Base-by-base conservation (phyloP, 2,797 vertebrate species). In the Pangasius larnaudii region DNA sequence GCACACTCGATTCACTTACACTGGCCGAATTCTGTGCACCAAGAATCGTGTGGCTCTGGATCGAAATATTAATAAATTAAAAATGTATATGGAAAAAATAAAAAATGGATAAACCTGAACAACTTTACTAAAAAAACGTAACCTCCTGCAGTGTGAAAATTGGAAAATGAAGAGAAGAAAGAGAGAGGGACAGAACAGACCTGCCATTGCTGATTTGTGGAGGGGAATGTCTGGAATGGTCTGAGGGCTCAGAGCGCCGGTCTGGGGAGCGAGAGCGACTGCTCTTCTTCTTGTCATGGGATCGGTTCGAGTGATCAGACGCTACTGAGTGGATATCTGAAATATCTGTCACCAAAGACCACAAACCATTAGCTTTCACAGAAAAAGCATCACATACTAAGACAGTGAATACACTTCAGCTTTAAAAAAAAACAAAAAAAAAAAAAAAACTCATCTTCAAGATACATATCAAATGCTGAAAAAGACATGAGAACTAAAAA, bases 261-360 rank as follows among this genome's bases (percentile, higher is more conserved):
- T 99, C 98, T 87, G 98, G 98, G 92, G 98, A 99, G 85, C 97
- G 97, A 63, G 98, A 99, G 87, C 97, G 97, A 94, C 97, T 98
- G 95, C 97, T 97, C 89, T 96, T 97, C 90, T 96, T 97, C 93
- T 97, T 95, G 94, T 99, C 98, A 89, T 99, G 98, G 42, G 98
- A 99, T 94, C 97, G 97, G 94, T 97, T 98, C 92, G 98, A 99
- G 96, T 99, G 98, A 95, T 99, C 98, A 80, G 99, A 99, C 92
- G 97, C 97, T 96, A 99, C 94, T 89, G 98, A 99, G 96, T 99
- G 99, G 95, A 99, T 99, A 96, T 99, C 99, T 96, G 98, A 99
- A 97, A 99, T 98, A 95, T 99, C 98, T 99, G 96, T 95, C 93
- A 92, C 13, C 79, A 87, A 53, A 89, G 42, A 88, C 27, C 46